These are phyloP conservation scores for Ailuropoda melanoleuca DNA, from an alignment of 2,113 vertebrate genomes.

Conservation along the genomic window DNA sequence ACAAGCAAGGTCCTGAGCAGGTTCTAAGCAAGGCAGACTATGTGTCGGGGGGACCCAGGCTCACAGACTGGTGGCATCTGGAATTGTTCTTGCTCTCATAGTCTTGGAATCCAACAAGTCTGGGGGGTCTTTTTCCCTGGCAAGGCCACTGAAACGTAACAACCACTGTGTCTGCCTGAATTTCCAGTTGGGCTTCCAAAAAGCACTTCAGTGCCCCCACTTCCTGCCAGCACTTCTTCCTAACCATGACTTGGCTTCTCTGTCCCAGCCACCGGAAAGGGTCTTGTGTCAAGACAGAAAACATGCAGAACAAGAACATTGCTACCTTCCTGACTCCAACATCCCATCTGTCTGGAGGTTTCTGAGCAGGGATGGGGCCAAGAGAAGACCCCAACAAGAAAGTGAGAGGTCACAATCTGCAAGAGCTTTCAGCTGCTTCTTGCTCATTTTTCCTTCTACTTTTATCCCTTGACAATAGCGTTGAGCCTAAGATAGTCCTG, in stretches of 20 bases:
- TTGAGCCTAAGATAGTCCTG: not conserved
- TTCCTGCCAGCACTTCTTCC: not conserved
- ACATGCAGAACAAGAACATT: not conserved
- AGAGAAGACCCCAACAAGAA: not conserved
- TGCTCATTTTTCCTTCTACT: not conserved
- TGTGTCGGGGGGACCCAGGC: fast-evolving
- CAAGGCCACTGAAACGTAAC: not conserved
- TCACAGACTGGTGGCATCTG: not conserved
- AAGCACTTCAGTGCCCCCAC: not conserved
- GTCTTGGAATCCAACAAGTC: not conserved
- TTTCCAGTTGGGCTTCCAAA: not conserved
- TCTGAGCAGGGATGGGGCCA: no score
- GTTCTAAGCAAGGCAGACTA: fast-evolving
- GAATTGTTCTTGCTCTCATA: not conserved
- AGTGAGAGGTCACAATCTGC: not conserved
- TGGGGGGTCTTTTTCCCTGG: not conserved
- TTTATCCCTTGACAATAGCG: not conserved
- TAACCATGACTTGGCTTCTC: not conserved
- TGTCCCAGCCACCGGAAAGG: not conserved
- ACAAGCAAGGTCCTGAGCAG: not conserved
- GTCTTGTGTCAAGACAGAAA: not conserved
- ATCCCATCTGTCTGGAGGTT: not conserved
- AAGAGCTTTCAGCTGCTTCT: not conserved
- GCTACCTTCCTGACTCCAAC: not conserved
- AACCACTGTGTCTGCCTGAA: not conserved